phyloP scores from a whole-genome alignment of 2,888 invertebrate genomes.

The Sphaeridia pumilis region DNA sequence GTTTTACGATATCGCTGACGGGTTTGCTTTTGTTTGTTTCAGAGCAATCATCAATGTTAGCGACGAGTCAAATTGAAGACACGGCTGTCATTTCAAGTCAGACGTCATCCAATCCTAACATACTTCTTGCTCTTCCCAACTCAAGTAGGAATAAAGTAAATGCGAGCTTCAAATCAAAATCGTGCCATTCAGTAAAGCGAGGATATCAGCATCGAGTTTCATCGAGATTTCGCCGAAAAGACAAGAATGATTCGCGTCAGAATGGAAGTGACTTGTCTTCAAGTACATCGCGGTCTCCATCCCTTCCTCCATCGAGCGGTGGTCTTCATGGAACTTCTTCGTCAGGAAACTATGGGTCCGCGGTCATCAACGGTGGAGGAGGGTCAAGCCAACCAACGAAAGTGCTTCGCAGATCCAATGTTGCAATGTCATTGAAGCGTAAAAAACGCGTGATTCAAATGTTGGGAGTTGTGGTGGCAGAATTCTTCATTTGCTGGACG shows the following conservation, averaged over 20 bases:
- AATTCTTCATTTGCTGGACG: constrained; percentile 60
- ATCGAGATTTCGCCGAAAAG: constrained; percentile 6
- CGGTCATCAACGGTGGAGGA: background rate
- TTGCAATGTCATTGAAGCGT: constrained; percentile 42
- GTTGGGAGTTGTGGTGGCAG: constrained; percentile 49
- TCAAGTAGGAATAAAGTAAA: constrained; percentile 9
- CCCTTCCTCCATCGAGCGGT: background rate
- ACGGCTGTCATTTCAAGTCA: constrained; percentile 18
- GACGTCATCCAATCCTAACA: constrained; percentile 17
- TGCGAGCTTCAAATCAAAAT: constrained; percentile 12
- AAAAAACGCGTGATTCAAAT: constrained; percentile 49
- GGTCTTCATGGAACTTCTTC: background rate
- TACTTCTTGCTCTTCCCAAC: constrained; percentile 4
- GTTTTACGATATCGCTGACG: too few species aligned
- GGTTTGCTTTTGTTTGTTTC: background rate
- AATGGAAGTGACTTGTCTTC: constrained; percentile 1
- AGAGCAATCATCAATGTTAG: constrained; percentile 30
- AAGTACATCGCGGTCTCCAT: background rate
- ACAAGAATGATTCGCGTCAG: constrained; percentile 8
- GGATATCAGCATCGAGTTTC: constrained; percentile 4
- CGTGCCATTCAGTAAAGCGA: constrained; percentile 6
- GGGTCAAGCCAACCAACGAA: background rate
- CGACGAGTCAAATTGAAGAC: constrained; percentile 24
- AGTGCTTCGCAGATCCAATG: constrained; percentile 41
- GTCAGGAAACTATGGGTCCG: too few species aligned